Percentiles rank a stretch among this genome's conserved stretches.
Conservation (phyloP, 2,888 invertebrate species). For the Tetranychus truncatus region DNA sequence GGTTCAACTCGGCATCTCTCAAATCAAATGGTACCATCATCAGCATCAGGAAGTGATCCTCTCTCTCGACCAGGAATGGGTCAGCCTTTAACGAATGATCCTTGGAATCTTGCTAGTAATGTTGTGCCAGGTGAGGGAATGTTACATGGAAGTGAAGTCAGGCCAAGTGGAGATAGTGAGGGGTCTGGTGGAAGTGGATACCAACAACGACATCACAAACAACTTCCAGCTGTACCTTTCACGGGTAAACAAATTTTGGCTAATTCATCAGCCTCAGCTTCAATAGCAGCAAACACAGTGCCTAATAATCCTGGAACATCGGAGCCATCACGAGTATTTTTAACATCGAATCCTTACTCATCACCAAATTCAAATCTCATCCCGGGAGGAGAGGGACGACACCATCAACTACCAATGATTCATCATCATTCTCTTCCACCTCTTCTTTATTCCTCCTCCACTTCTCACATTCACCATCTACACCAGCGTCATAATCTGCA, state of each 20-base stretch:
- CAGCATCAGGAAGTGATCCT: background rate
- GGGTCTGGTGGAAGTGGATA: background rate
- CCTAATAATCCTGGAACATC: background rate
- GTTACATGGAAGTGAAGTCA: background rate
- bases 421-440: background rate
- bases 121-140: background rate
- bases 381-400: background rate
- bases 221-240: slow-evolving; percentile 6
- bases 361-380: background rate
- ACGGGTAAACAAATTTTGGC: background rate
- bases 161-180: background rate
- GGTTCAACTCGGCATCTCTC: background rate
- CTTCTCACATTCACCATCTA: background rate
- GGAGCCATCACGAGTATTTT: background rate
- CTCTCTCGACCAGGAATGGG: background rate
- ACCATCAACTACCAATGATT: background rate
- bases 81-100: background rate
- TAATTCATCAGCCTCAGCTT: background rate
- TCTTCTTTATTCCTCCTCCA: background rate
- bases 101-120: background rate
- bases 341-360: background rate
- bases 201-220: background rate
- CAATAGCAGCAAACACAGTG: background rate
- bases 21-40: background rate
- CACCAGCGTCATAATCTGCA: background rate